Conservation (phyloP, 1,140 invertebrate species). For the Agrypnia vestita region DNA sequence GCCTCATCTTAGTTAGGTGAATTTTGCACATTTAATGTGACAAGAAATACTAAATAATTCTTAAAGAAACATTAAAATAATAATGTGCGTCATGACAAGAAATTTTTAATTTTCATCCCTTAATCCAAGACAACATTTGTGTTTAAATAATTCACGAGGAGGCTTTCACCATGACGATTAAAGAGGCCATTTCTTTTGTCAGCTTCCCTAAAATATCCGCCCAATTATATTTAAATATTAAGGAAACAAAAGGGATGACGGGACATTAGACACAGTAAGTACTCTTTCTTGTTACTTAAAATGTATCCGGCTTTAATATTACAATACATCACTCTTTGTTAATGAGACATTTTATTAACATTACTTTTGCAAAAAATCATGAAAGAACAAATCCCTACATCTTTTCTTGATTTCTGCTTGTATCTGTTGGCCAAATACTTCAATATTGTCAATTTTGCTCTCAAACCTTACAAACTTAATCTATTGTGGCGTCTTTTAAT, state of each 20-base stretch:
- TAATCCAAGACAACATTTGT: constrained; percentile 15
- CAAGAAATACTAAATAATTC: constrained; percentile 37
- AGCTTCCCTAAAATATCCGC: constrained; percentile 2
- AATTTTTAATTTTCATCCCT: constrained; percentile 21
- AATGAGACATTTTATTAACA: too few species aligned
- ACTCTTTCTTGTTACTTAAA: constrained; percentile 6
- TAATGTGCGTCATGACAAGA: constrained; percentile 5
- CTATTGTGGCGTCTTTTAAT: too few species aligned
- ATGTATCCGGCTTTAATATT: too few species aligned
- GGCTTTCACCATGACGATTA: not conserved
- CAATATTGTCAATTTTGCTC: too few species aligned
- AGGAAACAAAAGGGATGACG: constrained; percentile 22
- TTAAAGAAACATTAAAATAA: constrained; percentile 14
- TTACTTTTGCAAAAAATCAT: too few species aligned
- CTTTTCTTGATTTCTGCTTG: too few species aligned
- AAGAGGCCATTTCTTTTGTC: constrained; percentile 4
- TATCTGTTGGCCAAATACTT: too few species aligned
- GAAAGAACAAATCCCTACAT: too few species aligned
- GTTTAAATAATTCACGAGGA: constrained; percentile 18
- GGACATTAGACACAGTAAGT: constrained; percentile 21
- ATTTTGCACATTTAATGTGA: constrained; percentile 28
- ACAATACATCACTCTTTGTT: too few species aligned
- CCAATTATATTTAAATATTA: constrained; percentile 32
- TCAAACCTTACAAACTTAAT: too few species aligned
- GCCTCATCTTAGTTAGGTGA: not conserved